Conservation (phyloP, 1,140 invertebrate genomes). For the Bicyclus anynana region DNA sequence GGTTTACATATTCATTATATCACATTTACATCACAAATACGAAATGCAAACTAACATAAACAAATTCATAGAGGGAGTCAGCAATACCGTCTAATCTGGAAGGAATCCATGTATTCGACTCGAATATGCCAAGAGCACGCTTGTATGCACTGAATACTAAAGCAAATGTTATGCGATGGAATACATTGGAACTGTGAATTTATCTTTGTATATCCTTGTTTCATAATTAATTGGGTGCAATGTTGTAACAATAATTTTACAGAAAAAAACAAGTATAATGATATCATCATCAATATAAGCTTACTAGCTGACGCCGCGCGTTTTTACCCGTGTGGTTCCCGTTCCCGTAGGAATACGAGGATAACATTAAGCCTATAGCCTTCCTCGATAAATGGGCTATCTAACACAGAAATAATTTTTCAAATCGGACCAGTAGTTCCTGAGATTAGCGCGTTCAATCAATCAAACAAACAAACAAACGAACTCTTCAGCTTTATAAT, state of each 20-base stretch:
- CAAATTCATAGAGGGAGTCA: constrained; percentile 15
- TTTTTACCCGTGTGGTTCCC: no score
- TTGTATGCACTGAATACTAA: constrained; percentile 26
- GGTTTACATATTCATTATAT: background rate
- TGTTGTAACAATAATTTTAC: background rate
- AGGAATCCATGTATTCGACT: constrained; percentile 27
- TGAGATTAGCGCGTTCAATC: no score
- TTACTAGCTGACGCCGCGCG: no score
- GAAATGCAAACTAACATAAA: constrained; percentile 5
- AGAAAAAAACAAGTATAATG: no score
- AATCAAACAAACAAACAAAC: no score
- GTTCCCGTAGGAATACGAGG: no score
- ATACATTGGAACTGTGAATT: constrained; percentile 12
- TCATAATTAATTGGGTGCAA: background rate
- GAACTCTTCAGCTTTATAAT: no score
- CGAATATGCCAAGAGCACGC: constrained; percentile 20
- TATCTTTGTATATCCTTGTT: background rate
- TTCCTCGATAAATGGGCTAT: no score
- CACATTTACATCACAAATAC: background rate
- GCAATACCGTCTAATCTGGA: constrained; percentile 26
- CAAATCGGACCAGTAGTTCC: no score
- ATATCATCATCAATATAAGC: no score
- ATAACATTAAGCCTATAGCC: no score
- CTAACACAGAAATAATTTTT: no score
- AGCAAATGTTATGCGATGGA: constrained; percentile 17